These are phyloP conservation scores for Conger conger DNA, from an alignment of 2,113 vertebrate genomes.

Conservation along the genomic window DNA sequence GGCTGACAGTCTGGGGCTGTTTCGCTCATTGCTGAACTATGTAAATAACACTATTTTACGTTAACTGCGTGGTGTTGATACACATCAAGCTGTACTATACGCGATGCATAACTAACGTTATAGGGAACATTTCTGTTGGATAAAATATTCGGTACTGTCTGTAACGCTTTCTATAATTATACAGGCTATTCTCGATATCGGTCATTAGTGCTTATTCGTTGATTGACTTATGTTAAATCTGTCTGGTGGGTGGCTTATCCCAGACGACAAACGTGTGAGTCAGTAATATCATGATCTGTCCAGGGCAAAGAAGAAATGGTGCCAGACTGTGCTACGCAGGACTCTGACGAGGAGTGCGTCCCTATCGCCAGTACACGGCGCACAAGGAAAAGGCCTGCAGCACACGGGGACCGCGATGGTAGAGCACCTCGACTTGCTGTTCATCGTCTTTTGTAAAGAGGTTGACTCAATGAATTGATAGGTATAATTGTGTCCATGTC, in stretches of 20 bases:
- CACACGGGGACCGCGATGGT: constrained; percentile 54
- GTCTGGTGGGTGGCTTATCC: not conserved
- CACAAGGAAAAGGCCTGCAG: constrained; percentile 49
- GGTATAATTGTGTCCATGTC: not conserved
- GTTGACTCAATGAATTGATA: not conserved
- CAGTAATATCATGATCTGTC: not conserved
- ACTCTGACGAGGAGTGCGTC: constrained; percentile 44
- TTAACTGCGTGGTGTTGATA: not conserved
- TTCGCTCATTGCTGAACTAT: not conserved
- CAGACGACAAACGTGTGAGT: not conserved
- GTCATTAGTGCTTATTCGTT: not conserved
- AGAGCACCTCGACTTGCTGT: not conserved
- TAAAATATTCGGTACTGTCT: too few species aligned
- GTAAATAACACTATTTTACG: not conserved
- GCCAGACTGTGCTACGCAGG: constrained; percentile 17
- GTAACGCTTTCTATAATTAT: too few species aligned
- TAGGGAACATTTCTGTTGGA: too few species aligned
- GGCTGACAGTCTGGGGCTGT: not conserved
- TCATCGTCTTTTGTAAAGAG: not conserved
- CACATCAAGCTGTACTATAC: too few species aligned
- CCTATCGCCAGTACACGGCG: constrained; percentile 52
- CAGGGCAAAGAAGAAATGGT: constrained; percentile 40
- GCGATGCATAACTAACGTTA: too few species aligned
- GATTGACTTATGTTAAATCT: not conserved
- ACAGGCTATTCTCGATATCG: not conserved